Evolutionary conservation across 2,113 vertebrate genomes (phyloP), one percentile per base, ranked within the genome.

Genomic region (Eclectus roratus): DNA sequence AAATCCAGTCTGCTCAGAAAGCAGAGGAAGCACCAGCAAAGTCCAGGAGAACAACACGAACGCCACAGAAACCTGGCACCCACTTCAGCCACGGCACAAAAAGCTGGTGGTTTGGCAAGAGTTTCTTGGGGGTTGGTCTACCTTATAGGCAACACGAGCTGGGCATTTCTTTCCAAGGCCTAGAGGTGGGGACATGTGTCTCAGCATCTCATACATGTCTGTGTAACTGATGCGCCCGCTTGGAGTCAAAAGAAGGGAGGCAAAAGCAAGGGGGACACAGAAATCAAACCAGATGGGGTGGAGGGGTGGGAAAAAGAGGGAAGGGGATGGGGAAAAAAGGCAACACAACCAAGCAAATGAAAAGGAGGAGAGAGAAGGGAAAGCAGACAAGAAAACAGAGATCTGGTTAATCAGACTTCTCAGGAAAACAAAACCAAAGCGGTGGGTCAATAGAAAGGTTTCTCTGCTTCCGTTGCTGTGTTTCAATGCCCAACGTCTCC

Each of bases 201-300:
- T 99, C 98, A 99, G 99, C 99, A 99, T 99, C 99, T 99, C 99
- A 98, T 99, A 99, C 99, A 99, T 99, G 98, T 99, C 99, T 98
- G 97, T 99, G 99, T 99, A 99, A 98, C 99, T 99, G 99, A 99
- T 99, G 98, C 99, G 99, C 98, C 99, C 99, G 97, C 99, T 99
- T 98, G 98, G 60, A 96, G 89, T 60, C 97, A 56, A 35, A 90
- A 95, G 93, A 85, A 91, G 41, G 70, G 90, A 90, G 96, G 95
- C 90, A 93, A 87, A 97, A 97, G 97, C 94, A 71, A 74, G 91
- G 24, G 24, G 68, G 63, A 89, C 60, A 52, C 61, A 17, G 64
- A 77, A 63, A 96, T 37, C 92, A 89, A 35, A 65, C 4, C 17
- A 35, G 66, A 88, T 4, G 4, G 4, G 91, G 66, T 5, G 2